A percentile compares a stretch with the other conserved stretches of the same genome.
These are phyloP conservation scores for Apis mellifera DNA, from an alignment of 1,140 invertebrate species.

Conservation along the genomic window Amel_HAv3.1 CM009936.2:7555001-7555500, in stretches of 20 bases:
- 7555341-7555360: background rate
- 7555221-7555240: slow-evolving; percentile 4
- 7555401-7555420: background rate
- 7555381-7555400: background rate
- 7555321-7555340: no score
- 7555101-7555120: background rate
- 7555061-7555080: slow-evolving; percentile 7
- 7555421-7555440: background rate
- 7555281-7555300: background rate
- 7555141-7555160: slow-evolving; percentile 27
- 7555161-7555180: slow-evolving; percentile 25
- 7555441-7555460: background rate
- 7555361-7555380: background rate
- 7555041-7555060: background rate
- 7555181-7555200: slow-evolving; percentile 32
- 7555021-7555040: background rate
- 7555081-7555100: background rate
- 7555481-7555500: no score
- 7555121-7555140: slow-evolving; percentile 24
- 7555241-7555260: slow-evolving; percentile 5
- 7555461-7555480: background rate
- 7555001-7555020: background rate
- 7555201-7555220: background rate
- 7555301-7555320: background rate
- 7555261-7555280: background rate